Evolutionary conservation across 2,113 vertebrate genomes (phyloP), one percentile per base, ranked within the genome.

Genomic region (Glaucomys volans): DNA sequence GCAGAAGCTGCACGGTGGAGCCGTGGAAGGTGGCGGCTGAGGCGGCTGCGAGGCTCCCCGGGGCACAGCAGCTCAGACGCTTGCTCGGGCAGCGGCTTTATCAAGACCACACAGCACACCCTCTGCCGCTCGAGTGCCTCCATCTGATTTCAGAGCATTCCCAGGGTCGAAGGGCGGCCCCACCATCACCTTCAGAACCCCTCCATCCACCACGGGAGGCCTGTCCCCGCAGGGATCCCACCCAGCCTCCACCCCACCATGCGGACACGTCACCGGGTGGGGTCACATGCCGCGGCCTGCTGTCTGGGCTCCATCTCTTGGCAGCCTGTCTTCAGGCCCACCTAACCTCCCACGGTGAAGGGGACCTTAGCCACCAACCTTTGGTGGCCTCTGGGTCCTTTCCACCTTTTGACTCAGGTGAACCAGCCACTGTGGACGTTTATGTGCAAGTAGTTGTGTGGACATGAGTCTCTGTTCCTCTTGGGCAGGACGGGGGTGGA

Each of bases 261-360:
- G 59, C 8, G 2, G 10, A 42, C 9, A 1, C 32, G 24, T 62
- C 24, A 0, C 59, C 2, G 8, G 59, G 9, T 28, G 9, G 59
- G 10, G 32, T 16, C 44, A 12, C 40, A 69, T 0, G n/a, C 30
- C 35, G 16, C 0, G 32, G 22, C 37, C 37, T 44, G 35, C n/a
- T 64, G 37, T 42, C 64, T n/a, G n/a, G 32, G 18, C 42, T 40
- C 32, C 14, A 22, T 42, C 52, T 9, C 5, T 12, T 8, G 13
- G 11, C 8, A 1, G 4, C 9, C 0, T 26, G 18, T 13, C 18
- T 37, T 11, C 44, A 32, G 32, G 24, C 1, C 16, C 66, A 12
- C 5, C 14, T 6, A 0, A 4, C 1, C 2, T 2, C 20, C 64
- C 22, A 0, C 26, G 2, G 28, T 22, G 4, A 22, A 40, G 0